Base-by-base conservation (phyloP, 2,113 vertebrate species). In the Carettochelys insculpta region DNA sequence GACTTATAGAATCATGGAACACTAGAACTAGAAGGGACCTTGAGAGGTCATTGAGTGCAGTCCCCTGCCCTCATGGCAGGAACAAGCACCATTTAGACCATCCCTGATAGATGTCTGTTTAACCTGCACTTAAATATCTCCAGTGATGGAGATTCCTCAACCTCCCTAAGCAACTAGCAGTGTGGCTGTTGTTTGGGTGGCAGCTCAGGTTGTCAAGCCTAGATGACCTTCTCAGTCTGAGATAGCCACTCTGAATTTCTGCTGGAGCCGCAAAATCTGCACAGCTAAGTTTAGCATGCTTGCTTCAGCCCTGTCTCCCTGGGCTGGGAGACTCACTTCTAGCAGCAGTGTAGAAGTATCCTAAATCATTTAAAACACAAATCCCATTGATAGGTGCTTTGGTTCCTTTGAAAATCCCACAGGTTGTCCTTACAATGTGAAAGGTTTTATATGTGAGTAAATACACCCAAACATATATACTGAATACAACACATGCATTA, bases 391-490 rank as follows among this genome's bases (percentile, higher is more conserved):
- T 0, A 1, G 56, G 29, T 94, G 81, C 82, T 58, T 51, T 47
- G 68, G 68, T 58, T 5, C 82, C 85, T 87, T 11, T 16, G 47
- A 87, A 76, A 48, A 83, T 25, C 88, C 54, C 41, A 25, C 81
- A 8, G 79, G 1, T 1, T 31, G 56, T 52, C 61, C 20, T 93
- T 82, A 61, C 76, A 87, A 34, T 92, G 80, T 43, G 43, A 0
- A 73, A 90, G 94, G 93, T 94, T 95, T 94, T 92, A 89, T 81
- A 85, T 1, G 58, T 25, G 17, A 56, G 6, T 83, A 83, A 95
- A 90, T 29, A 93, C 92, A 87, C 0, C 80, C 77, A 54, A 78
- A n/a, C 34, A 2, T 43, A 9, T 0, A 20, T 6, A 95, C 80
- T 54, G 75, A 17, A n/a, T 13, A 10, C 2, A 48, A 75, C 73